Conservation (phyloP, 2,113 vertebrate species). For the Melanotaenia duboulayi region DNA sequence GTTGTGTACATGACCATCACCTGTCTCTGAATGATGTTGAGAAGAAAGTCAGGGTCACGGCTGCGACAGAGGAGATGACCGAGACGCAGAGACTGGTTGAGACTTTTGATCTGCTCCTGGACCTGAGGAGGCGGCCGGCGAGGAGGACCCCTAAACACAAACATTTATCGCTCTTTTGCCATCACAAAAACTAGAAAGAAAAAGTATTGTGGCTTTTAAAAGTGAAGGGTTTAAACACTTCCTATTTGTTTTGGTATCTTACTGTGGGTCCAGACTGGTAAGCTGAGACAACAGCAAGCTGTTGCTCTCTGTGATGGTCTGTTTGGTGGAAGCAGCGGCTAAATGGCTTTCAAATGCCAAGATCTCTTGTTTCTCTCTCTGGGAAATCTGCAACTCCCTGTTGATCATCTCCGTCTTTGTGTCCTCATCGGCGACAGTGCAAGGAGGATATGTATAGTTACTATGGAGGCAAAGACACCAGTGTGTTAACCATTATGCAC, state of each 20-base stretch:
- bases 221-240: neutral
- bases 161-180: neutral
- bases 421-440: slow-evolving; percentile 95
- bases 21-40: slow-evolving; percentile 99
- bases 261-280: slow-evolving; percentile 97
- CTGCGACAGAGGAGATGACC: slow-evolving; percentile 97
- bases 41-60: slow-evolving; percentile 94
- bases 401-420: slow-evolving; percentile 94
- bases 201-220: neutral
- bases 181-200: neutral
- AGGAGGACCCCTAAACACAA: slow-evolving; percentile 88
- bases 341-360: slow-evolving; percentile 97
- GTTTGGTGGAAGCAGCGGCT: slow-evolving; percentile 96
- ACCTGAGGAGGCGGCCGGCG: slow-evolving; percentile 92
- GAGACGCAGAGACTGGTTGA: slow-evolving; percentile 94
- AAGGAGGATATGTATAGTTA: slow-evolving; percentile 95
- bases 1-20: slow-evolving; percentile 57
- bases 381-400: slow-evolving; percentile 93
- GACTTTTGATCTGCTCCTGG: slow-evolving; percentile 93
- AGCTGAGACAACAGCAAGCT: slow-evolving; percentile 96
- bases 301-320: slow-evolving; percentile 98
- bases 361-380: slow-evolving; percentile 97
- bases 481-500: neutral
- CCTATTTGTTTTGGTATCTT: slow-evolving; percentile 49
- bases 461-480: slow-evolving; percentile 67